phyloP scores from a whole-genome alignment of 1,140 invertebrate genomes.

The Drosophila sturtevanti region DNA sequence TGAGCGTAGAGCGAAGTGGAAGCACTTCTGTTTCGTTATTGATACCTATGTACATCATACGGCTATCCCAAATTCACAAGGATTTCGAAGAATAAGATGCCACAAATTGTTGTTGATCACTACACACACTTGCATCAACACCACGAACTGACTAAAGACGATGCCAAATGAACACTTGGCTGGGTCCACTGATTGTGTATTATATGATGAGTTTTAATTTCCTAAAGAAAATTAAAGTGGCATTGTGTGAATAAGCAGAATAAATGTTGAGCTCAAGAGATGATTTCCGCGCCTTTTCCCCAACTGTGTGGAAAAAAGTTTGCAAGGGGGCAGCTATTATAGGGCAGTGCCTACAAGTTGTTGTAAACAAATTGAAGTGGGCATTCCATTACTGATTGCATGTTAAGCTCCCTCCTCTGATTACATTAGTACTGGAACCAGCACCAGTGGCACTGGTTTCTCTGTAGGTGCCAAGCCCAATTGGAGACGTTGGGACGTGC shows the following conservation, averaged over 20 bases:
- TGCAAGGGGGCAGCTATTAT: slow-evolving; percentile 40
- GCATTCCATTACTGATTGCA: slow-evolving; percentile 55
- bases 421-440: neutral
- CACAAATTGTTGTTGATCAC: neutral
- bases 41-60: no score
- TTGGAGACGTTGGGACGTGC: slow-evolving; percentile 51
- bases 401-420: slow-evolving; percentile 10
- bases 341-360: slow-evolving; percentile 50
- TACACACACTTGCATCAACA: neutral
- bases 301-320: neutral
- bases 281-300: neutral
- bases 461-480: slow-evolving; percentile 12
- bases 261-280: slow-evolving; percentile 33
- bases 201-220: slow-evolving; percentile 73
- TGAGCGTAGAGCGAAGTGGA: no score
- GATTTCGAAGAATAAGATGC: neutral
- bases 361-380: slow-evolving; percentile 75
- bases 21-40: no score
- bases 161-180: slow-evolving; percentile 14
- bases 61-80: neutral
- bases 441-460: neutral
- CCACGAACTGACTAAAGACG: neutral
- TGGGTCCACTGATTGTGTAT: slow-evolving; percentile 60
- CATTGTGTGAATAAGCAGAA: slow-evolving; percentile 64
- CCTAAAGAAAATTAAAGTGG: slow-evolving; percentile 65